Base-by-base conservation (phyloP, 2,113 vertebrate genomes). In the Phylloscopus trochiloides region DNA sequence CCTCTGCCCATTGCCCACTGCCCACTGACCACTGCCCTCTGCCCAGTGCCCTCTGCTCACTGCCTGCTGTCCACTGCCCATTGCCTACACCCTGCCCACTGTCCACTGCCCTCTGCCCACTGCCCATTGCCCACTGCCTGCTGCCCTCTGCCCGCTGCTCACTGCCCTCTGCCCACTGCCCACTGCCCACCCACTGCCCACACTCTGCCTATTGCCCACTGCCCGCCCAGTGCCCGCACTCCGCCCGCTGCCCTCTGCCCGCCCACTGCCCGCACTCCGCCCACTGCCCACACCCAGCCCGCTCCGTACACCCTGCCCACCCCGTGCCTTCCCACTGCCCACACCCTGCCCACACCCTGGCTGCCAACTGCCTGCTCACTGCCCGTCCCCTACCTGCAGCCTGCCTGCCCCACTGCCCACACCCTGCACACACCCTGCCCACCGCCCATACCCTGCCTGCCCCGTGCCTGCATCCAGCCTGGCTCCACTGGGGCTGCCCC, bases 141-240 rank as follows among this genome's bases (percentile, higher is more conserved):
- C 32, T 36, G 42, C 42, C 13, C 31, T 5, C 57, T 32, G 28
- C 25, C 36, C 31, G 3, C 18, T 25, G 36, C 36, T 36, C 36
- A 9, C 57, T 32, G 28, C 25, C 36, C 25, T 2, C 18, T 25
- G 12, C 12, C 61, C 24, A 21, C 14, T 20, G 21, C 10, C 9
- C 21, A 20, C 71, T 17, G 15, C 6, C 54, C 10, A 6, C 12
- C 12, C 38, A 40, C 26, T 48, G 43, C n/a, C 14, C 12, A 3
- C 42, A 3, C 32, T 4, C 58, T 17, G 29, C 31, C 45, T 24
- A 4, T 14, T 36, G 19, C 9, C 59, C 18, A 10, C 17, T 19
- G 28, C 8, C 7, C 4, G 10, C 51, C 7, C 22, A 1, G 8
- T 48, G 43, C n/a, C 14, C 12, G 4, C 9, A 48, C 18, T 5